phyloP scores from a whole-genome alignment of 2,113 vertebrate species.

The Equus przewalskii region DNA sequence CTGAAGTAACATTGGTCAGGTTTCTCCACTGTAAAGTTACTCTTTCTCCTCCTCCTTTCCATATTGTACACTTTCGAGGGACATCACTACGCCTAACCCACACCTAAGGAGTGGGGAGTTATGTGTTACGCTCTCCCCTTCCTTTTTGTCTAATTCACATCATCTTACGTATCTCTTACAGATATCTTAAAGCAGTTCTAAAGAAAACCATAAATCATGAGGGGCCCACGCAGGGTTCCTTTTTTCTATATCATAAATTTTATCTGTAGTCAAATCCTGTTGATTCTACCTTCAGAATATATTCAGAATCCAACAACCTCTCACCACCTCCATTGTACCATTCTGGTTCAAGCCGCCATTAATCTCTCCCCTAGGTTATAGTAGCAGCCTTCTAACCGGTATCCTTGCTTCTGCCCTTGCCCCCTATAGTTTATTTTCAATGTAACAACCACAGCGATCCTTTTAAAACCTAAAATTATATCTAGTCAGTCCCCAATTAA shows the following conservation, averaged over 20 bases:
- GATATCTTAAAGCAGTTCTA: conserved; percentile 27
- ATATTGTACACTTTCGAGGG: not conserved
- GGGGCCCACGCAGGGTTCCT: not conserved
- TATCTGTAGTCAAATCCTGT: not conserved
- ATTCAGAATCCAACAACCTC: not conserved
- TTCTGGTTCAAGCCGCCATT: not conserved
- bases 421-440: not conserved
- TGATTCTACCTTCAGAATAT: not conserved
- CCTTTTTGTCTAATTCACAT: not conserved
- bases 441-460: not conserved
- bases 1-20: not conserved
- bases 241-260: conserved; percentile 26
- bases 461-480: conserved; percentile 36
- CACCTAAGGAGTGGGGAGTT: not conserved
- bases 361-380: not conserved
- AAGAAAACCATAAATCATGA: conserved; percentile 2
- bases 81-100: not conserved
- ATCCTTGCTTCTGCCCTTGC: not conserved
- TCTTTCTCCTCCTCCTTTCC: not conserved
- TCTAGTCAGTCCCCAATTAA: not conserved
- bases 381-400: not conserved
- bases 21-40: not conserved
- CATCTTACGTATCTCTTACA: not conserved
- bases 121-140: not conserved
- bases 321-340: not conserved